Evolutionary conservation across 2,797 vertebrate genomes (phyloP).

Genomic region (Decapterus maruadsi): DNA sequence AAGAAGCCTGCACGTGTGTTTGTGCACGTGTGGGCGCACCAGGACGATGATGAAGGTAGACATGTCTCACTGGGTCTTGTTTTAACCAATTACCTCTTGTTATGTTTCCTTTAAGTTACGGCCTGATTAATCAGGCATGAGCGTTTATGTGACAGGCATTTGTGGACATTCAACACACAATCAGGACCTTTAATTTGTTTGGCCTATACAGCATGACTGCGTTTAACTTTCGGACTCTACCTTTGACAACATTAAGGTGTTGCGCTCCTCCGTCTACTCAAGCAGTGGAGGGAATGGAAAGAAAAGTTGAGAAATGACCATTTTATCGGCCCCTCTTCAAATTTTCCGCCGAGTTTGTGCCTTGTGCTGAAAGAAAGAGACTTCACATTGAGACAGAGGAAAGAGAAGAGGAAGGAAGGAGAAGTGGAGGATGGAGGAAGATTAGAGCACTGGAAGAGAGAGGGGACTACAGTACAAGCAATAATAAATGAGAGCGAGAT

Average conservation of each 20-base stretch:
- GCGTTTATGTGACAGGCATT: constrained; percentile 32
- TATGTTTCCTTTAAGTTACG: constrained; percentile 31
- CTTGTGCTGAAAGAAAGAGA: constrained; percentile 19
- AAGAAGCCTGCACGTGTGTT: constrained; percentile 25
- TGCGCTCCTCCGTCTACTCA: background rate
- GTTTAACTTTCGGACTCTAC: background rate
- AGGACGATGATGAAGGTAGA: constrained; percentile 53
- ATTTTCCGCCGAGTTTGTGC: background rate
- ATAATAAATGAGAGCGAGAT: background rate
- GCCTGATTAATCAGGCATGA: constrained; percentile 39
- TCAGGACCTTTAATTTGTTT: constrained; percentile 5
- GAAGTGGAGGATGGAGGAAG: background rate
- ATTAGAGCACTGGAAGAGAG: constrained; percentile 21
- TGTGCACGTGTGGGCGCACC: constrained; percentile 28
- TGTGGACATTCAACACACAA: constrained; percentile 26
- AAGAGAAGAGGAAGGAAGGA: background rate
- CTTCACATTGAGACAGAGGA: constrained; percentile 22
- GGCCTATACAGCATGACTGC: background rate
- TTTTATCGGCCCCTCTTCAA: background rate
- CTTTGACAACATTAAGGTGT: background rate
- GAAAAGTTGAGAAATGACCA: background rate
- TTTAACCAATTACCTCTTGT: constrained; percentile 59
- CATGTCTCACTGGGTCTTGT: constrained; percentile 56
- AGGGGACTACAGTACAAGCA: background rate
- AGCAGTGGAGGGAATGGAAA: background rate